phyloP scores from a whole-genome alignment of 2,113 vertebrate genomes.

The Cyanistes caeruleus region DNA sequence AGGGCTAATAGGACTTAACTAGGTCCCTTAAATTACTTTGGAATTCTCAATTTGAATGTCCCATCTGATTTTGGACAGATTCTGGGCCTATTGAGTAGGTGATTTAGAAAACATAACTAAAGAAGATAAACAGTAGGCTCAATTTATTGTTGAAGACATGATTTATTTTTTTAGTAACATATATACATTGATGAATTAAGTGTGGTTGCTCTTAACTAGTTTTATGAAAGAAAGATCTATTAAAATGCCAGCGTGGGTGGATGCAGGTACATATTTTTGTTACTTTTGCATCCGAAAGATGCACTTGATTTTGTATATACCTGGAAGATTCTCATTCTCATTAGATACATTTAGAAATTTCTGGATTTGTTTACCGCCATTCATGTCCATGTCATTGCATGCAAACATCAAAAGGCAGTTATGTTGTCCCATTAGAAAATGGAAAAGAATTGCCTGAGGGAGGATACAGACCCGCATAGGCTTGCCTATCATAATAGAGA shows the following conservation, averaged over 20 bases:
- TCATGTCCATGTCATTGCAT: neutral
- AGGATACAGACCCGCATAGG: neutral
- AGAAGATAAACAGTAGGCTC: neutral
- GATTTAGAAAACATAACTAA: neutral
- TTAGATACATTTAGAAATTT: neutral
- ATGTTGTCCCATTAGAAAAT: conserved; percentile 13
- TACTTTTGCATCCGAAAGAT: neutral
- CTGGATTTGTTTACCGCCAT: neutral
- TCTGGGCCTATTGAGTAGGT: neutral
- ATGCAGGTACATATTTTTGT: neutral
- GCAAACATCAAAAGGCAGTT: conserved; percentile 6
- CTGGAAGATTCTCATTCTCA: neutral
- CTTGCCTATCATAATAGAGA: neutral
- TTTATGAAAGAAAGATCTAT: neutral
- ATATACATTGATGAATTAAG: neutral
- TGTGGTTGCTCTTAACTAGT: neutral
- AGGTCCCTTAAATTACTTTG: neutral
- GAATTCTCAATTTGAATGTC: neutral
- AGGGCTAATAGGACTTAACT: neutral
- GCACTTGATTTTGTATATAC: neutral
- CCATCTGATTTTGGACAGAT: neutral
- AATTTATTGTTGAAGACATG: neutral
- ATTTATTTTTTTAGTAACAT: neutral
- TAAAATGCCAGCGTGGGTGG: neutral
- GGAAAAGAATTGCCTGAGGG: conserved; percentile 22